A percentile compares a stretch with the other conserved stretches of the same genome.
These are phyloP conservation scores for Drosophila monieri DNA, from an alignment of 2,888 invertebrate genomes.

Conservation along the genomic window DNA sequence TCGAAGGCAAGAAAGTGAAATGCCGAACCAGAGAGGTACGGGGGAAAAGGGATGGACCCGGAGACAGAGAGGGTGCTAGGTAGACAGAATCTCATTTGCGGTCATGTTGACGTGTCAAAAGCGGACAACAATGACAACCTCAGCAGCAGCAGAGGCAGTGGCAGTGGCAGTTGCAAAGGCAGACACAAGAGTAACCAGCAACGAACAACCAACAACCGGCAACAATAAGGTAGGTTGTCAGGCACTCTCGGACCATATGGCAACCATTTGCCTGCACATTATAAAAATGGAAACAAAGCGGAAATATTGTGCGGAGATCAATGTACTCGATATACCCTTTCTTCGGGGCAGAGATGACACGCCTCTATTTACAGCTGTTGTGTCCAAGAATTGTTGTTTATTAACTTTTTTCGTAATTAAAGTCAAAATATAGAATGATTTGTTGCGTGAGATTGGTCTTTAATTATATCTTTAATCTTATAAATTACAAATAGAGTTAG, in stretches of 20 bases:
- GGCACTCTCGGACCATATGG: conserved; percentile 57
- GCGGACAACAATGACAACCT: conserved; percentile 45
- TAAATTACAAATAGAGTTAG: no score
- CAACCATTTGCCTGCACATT: conserved; percentile 47
- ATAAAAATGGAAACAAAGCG: conserved; percentile 21
- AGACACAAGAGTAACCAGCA: not conserved
- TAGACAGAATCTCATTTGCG: conserved; percentile 75
- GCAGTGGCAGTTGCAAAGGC: not conserved
- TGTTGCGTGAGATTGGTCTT: not conserved
- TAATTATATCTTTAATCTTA: not conserved
- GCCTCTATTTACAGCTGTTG: not conserved
- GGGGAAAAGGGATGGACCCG: not conserved
- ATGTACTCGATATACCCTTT: conserved; percentile 30
- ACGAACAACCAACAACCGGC: conserved; percentile 18
- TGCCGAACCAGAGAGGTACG: not conserved
- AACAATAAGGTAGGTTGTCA: conserved; percentile 29
- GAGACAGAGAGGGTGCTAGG: conserved; percentile 11
- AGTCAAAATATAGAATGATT: not conserved
- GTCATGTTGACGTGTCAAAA: conserved; percentile 71
- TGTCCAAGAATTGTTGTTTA: not conserved
- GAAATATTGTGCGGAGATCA: conserved; percentile 21
- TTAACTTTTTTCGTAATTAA: not conserved
- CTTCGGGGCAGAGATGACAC: not conserved
- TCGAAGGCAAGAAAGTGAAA: conserved; percentile 12
- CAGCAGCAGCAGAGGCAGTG: conserved; percentile 20